Evolutionary conservation across 2,113 vertebrate species (phyloP).

Genomic region (Zapus hudsonius): DNA sequence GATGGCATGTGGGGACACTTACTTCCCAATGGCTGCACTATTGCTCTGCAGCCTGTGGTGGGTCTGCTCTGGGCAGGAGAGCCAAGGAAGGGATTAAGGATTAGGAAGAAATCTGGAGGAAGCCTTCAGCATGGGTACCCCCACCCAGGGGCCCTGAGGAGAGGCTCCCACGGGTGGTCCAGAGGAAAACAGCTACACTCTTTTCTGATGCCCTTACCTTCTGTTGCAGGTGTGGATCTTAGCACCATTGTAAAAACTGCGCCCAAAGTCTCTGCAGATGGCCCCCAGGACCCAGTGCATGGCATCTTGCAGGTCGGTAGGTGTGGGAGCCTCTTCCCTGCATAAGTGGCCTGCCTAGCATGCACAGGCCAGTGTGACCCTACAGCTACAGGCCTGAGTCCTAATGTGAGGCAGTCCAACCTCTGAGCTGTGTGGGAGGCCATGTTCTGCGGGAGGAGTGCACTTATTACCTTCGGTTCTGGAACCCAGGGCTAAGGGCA

Average conservation of each 20-base stretch:
- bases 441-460: not conserved
- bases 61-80: not conserved
- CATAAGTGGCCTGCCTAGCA: not conserved
- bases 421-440: not conserved
- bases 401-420: not conserved
- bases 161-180: too few relatives aligned
- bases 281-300: constrained; percentile 86
- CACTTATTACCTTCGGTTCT: not conserved
- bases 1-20: not conserved
- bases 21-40: not conserved
- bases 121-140: not conserved
- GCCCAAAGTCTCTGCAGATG: constrained; percentile 71
- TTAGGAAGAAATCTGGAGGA: not conserved
- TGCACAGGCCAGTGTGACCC: not conserved
- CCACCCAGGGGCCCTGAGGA: not conserved
- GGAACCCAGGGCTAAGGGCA: not conserved
- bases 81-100: not conserved
- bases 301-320: constrained; percentile 90
- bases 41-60: not conserved
- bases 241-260: constrained; percentile 92
- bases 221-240: constrained; percentile 92
- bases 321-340: not conserved
- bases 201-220: not conserved
- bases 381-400: not conserved
- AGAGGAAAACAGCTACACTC: not conserved